Evolutionary conservation across 2,888 invertebrate genomes (phyloP).

Genomic region (Laspeyria flexula): DNA sequence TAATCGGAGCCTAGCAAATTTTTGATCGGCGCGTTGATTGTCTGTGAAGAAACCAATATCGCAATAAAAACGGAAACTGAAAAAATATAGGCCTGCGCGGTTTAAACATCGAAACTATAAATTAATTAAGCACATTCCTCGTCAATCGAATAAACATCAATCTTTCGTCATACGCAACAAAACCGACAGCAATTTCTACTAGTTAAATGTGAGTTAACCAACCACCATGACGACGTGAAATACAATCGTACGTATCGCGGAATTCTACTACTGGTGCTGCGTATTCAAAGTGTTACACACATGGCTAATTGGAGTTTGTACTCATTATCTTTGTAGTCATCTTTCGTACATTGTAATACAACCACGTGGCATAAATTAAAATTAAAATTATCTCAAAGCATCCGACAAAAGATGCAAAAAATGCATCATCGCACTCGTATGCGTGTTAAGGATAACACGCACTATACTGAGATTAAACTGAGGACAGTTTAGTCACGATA

Average conservation of each 20-base stretch:
- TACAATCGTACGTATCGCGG: conserved; percentile 34
- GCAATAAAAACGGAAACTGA: conserved; percentile 29
- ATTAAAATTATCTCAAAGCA: conserved; percentile 1
- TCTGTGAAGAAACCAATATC: conserved; percentile 18
- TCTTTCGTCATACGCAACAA: conserved; percentile 51
- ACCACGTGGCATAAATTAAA: conserved; percentile 29
- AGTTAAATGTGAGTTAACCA: conserved; percentile 32
- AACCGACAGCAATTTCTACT: conserved; percentile 34
- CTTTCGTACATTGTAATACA: conserved; percentile 40
- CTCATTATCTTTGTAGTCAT: conserved; percentile 59
- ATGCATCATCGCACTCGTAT: conserved; percentile 7
- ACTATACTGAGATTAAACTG: too few relatives aligned
- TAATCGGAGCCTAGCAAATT: too few relatives aligned
- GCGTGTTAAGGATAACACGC: too few relatives aligned
- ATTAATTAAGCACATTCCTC: conserved; percentile 54
- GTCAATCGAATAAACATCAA: conserved; percentile 49
- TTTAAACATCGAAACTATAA: conserved; percentile 44
- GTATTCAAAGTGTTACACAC: conserved; percentile 34
- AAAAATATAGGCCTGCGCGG: conserved; percentile 36
- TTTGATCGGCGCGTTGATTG: too few relatives aligned
- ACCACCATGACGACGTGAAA: conserved; percentile 41
- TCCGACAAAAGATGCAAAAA: neutral
- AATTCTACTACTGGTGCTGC: conserved; percentile 15
- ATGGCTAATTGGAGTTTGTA: conserved; percentile 36
- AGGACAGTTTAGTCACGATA: conserved; percentile 18